These are phyloP conservation scores for Misgurnus anguillicaudatus DNA, from an alignment of 2,113 vertebrate genomes.

Conservation along the genomic window DNA sequence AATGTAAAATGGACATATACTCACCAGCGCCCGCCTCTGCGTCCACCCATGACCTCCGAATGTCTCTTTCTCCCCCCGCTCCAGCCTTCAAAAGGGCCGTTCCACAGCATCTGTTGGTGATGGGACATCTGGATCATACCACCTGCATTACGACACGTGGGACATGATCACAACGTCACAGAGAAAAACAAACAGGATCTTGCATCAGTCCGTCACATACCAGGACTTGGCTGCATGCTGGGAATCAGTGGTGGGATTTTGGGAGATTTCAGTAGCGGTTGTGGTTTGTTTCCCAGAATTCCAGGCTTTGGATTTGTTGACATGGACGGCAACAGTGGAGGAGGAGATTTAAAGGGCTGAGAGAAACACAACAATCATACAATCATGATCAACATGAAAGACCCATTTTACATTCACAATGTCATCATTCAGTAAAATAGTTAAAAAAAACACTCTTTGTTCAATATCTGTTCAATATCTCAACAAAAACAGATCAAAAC, in stretches of 20 bases:
- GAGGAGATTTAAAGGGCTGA: slow-evolving; percentile 50
- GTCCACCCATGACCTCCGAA: slow-evolving; percentile 48
- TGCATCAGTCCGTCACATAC: slow-evolving; percentile 31
- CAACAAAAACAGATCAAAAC: background rate
- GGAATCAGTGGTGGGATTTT: slow-evolving; percentile 62
- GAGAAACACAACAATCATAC: background rate
- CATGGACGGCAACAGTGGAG: slow-evolving; percentile 56
- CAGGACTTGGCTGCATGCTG: slow-evolving; percentile 57
- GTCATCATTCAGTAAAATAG: too few species aligned
- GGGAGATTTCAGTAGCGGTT: slow-evolving; percentile 58
- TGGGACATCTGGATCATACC: slow-evolving; percentile 59
- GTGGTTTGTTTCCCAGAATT: slow-evolving; percentile 50
- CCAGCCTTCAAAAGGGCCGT: slow-evolving; percentile 54
- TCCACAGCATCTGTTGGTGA: slow-evolving; percentile 56
- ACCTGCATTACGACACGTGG: slow-evolving; percentile 41
- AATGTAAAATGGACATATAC: background rate
- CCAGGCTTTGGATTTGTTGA: slow-evolving; percentile 48
- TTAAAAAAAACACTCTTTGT: too few species aligned
- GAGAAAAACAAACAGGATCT: background rate
- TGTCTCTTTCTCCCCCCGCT: slow-evolving; percentile 57
- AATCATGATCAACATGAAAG: too few species aligned
- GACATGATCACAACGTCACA: background rate
- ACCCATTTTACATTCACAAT: too few species aligned
- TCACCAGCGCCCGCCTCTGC: slow-evolving; percentile 60
- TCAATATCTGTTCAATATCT: too few species aligned